phyloP scores from a whole-genome alignment of 1,140 invertebrate species.

The Xylocopa sonorina region DNA sequence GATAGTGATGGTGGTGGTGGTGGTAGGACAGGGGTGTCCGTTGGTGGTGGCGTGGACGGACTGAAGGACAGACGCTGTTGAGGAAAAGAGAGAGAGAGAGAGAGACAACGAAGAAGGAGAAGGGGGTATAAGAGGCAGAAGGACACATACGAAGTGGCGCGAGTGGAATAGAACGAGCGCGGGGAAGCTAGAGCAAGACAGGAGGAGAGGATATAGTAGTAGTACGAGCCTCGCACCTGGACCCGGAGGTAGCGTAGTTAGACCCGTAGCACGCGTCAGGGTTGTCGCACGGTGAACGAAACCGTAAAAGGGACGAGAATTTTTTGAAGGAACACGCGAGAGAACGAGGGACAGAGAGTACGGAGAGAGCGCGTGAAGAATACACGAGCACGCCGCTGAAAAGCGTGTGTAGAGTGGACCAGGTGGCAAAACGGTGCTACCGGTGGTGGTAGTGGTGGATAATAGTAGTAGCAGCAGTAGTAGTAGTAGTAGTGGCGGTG shows the following conservation, averaged over 20 bases:
- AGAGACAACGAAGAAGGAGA: neutral
- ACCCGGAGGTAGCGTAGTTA: slow-evolving; percentile 44
- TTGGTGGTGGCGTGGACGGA: slow-evolving; percentile 4
- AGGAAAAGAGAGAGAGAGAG: neutral
- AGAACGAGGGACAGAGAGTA: neutral
- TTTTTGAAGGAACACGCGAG: neutral
- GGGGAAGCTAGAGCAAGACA: neutral
- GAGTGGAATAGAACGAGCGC: neutral
- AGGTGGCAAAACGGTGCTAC: slow-evolving; percentile 55
- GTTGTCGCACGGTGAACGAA: slow-evolving; percentile 1
- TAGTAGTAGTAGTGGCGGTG: slow-evolving; percentile 34
- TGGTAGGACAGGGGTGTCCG: slow-evolving; percentile 21
- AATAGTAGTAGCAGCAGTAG: slow-evolving; percentile 4
- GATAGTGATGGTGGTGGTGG: slow-evolving; percentile 25
- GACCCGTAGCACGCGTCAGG: slow-evolving; percentile 53
- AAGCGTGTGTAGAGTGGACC: slow-evolving; percentile 49
- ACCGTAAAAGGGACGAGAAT: neutral
- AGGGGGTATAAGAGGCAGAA: neutral
- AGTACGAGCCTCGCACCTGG: slow-evolving; percentile 59
- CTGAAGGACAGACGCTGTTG: neutral
- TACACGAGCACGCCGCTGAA: slow-evolving; percentile 1
- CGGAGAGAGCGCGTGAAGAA: neutral
- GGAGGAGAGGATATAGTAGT: slow-evolving; percentile 28
- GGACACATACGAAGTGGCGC: neutral
- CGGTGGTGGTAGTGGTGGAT: slow-evolving; percentile 38